Evolutionary conservation across 2,888 invertebrate genomes (phyloP), one percentile per base, ranked within the genome.

Genomic region (Tetrapedia diversipes): DNA sequence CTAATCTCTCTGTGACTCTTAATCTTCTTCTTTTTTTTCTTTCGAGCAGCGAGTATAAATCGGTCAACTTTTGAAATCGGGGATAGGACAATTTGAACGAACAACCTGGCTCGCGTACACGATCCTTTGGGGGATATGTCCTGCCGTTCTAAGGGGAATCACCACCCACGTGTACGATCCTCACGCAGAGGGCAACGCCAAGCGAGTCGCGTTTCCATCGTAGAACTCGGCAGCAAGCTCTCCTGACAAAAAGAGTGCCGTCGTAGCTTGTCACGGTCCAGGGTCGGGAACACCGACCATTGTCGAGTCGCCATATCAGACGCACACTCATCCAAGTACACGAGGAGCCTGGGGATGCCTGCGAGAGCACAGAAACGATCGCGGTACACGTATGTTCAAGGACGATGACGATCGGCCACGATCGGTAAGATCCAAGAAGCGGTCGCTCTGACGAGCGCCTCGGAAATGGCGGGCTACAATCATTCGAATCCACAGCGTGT

Each of bases 401-500:
- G 78, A 81, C 84, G 86, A 85, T 85, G 84, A 85, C 84, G 83
- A 77, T 81, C 84, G 86, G 85, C 86, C 84, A 81, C 81, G 79
- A 83, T 83, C 84, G 86, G 83, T 85, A 85, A 85, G 85, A 82
- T 83, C 83, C 81, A 81, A 67, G 81, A 78, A 80, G 80, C 83
- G 83, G 81, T 81, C 66, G 77, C 85, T 73, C 84, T 81, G 45
- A 79, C 81, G 73, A 84, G 76, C 81, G 80, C 75, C 79, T 77
- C 83, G 82, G 84, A 83, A 77, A 91, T 91, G 91, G 91, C 91
- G 84, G 90, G 90, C 80, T 91, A 90, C 88, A 90, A 90, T 90
- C 90, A 91, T 88, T 88, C 90, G 87, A 90, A 89, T 85, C 86
- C 90, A 78, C 91, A 91, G 87, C 90, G 91, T 86, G 91, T 91